Evolutionary conservation across 2,797 vertebrate species (phyloP).

Genomic region (Furcifer pardalis): DNA sequence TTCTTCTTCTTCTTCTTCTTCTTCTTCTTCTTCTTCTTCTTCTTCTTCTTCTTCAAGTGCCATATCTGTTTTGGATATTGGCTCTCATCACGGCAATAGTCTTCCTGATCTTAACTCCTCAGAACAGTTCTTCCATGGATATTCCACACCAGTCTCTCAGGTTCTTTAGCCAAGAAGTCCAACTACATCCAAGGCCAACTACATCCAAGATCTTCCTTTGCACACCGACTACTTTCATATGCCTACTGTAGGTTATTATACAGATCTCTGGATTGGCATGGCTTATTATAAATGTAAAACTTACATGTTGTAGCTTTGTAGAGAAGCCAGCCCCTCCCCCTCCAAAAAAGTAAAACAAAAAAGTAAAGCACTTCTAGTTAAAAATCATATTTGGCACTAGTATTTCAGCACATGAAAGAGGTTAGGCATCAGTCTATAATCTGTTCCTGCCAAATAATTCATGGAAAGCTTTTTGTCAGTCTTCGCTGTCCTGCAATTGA

Average conservation of each 20-base stretch:
- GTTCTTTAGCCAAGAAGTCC: no score
- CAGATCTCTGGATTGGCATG: neutral
- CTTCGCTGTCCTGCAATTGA: constrained; percentile 46
- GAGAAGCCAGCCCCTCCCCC: neutral
- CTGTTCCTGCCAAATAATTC: constrained; percentile 52
- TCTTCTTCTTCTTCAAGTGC: no score
- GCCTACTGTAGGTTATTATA: neutral
- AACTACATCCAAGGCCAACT: no score
- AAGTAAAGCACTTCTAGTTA: constrained; percentile 1
- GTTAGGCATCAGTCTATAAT: constrained; percentile 36
- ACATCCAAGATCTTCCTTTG: no score
- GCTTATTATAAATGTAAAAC: neutral
- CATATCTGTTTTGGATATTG: no score
- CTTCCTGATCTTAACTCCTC: no score
- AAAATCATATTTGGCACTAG: constrained; percentile 53
- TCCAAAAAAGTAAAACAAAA: neutral
- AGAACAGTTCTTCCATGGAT: no score
- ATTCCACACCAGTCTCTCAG: no score
- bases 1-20: no score
- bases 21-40: no score
- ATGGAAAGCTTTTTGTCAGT: constrained; percentile 47
- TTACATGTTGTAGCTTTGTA: neutral
- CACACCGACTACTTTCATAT: no score
- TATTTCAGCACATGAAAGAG: constrained; percentile 52
- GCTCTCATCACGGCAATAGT: no score